A percentile compares a stretch with the other conserved stretches of the same genome.
Evolutionary conservation across 2,113 vertebrate genomes (phyloP).

Genomic region (Zosterops lateralis): DNA sequence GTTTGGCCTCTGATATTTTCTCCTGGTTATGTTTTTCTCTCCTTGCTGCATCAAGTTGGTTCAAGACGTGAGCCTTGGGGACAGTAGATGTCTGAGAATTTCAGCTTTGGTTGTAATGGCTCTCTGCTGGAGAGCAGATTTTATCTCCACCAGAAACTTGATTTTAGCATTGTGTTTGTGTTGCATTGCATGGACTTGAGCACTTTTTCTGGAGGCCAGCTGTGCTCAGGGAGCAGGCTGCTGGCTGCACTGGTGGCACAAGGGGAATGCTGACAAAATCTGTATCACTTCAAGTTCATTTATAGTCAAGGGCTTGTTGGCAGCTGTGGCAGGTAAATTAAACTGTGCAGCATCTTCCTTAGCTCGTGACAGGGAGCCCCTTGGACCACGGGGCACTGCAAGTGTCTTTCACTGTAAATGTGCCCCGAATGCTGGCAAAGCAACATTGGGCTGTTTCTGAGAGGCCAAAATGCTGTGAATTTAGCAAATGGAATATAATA

Average conservation of each 20-base stretch:
- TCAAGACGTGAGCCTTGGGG: rapidly evolving
- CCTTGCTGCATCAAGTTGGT: not conserved
- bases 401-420: not conserved
- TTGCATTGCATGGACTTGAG: not conserved
- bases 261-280: not conserved
- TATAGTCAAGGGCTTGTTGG: not conserved
- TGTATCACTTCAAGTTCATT: not conserved
- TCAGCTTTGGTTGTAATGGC: not conserved
- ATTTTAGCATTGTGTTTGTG: rapidly evolving
- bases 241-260: not conserved
- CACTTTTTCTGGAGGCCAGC: not conserved
- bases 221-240: not conserved
- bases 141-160: not conserved
- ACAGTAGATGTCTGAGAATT: not conserved
- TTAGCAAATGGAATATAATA: conserved; percentile 3
- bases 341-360: not conserved
- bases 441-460: not conserved
- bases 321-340: not conserved
- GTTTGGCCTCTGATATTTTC: not conserved
- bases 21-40: not conserved
- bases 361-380: rapidly evolving
- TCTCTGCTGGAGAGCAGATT: not conserved
- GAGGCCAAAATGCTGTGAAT: not conserved
- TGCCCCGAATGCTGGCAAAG: not conserved
- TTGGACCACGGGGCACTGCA: rapidly evolving